Evolutionary conservation across 1,140 invertebrate genomes (phyloP).

Genomic region (Chymomyza costata): DNA sequence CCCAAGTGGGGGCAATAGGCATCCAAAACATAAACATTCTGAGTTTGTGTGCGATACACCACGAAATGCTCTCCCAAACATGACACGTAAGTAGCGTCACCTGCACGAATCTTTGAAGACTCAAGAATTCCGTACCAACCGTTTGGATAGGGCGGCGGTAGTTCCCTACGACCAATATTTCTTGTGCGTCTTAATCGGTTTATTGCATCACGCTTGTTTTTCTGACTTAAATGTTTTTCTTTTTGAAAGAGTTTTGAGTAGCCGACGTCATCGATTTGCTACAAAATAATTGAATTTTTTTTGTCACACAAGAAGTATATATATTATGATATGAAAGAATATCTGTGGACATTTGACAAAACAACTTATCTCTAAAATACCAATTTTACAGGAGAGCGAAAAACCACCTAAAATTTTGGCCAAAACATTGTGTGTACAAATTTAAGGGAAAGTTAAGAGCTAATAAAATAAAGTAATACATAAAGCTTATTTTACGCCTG

Average conservation of each 20-base stretch:
- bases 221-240: slow-evolving; percentile 2
- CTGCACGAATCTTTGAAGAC: slow-evolving; percentile 79
- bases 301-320: too few relatives aligned
- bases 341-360: too few relatives aligned
- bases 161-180: slow-evolving; percentile 76
- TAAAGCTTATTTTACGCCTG: too few relatives aligned
- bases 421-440: too few relatives aligned
- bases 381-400: too few relatives aligned
- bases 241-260: slow-evolving; percentile 5
- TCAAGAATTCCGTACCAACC: slow-evolving; percentile 91
- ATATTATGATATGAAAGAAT: too few relatives aligned
- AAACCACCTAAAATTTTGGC: too few relatives aligned
- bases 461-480: too few relatives aligned
- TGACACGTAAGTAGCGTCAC: slow-evolving; percentile 80
- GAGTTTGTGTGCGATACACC: slow-evolving; percentile 81
- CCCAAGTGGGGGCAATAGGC: slow-evolving; percentile 94
- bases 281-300: background rate
- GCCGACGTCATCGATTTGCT: slow-evolving; percentile 17
- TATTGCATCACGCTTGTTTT: slow-evolving; percentile 35
- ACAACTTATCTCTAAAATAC: too few relatives aligned
- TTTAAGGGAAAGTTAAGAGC: too few relatives aligned
- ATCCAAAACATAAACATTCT: slow-evolving; percentile 83
- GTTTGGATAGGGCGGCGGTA: slow-evolving; percentile 91
- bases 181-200: slow-evolving; percentile 46
- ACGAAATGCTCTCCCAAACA: slow-evolving; percentile 86